phyloP scores from a whole-genome alignment of 2,113 vertebrate species.

The Rhinopithecus roxellana region DNA sequence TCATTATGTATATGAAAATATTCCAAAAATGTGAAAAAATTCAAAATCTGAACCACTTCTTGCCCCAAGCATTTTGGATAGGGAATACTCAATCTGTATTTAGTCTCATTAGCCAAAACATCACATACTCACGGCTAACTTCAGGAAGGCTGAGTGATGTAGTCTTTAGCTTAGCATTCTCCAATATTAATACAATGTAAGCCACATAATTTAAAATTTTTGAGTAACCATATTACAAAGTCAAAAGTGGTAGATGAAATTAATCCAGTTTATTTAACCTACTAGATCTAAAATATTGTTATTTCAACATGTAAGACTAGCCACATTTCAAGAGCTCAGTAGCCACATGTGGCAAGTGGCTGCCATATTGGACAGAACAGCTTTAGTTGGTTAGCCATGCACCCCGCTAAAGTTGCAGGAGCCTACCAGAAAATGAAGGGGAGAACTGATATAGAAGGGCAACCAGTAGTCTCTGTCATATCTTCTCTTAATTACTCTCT shows the following conservation, averaged over 20 bases:
- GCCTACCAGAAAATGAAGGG: neutral
- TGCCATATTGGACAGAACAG: neutral
- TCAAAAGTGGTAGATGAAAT: neutral
- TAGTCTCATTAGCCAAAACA: neutral
- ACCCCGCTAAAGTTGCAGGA: neutral
- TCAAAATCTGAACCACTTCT: neutral
- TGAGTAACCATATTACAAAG: neutral
- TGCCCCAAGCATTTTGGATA: neutral
- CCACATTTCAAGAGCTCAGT: neutral
- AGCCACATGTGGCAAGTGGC: neutral
- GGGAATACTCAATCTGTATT: neutral
- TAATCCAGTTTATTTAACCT: neutral
- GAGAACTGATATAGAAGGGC: neutral
- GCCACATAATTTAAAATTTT: neutral
- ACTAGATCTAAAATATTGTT: neutral
- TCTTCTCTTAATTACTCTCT: neutral
- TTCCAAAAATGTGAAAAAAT: neutral
- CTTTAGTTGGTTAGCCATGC: neutral
- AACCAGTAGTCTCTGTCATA: neutral
- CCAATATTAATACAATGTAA: neutral
- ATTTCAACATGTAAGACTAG: neutral
- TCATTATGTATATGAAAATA: neutral
- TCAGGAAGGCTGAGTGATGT: neutral
- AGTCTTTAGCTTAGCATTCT: no score
- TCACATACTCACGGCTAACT: neutral